Evolutionary conservation across 1,140 invertebrate genomes (phyloP).

Genomic region (Ceratosolen fusciceps): DNA sequence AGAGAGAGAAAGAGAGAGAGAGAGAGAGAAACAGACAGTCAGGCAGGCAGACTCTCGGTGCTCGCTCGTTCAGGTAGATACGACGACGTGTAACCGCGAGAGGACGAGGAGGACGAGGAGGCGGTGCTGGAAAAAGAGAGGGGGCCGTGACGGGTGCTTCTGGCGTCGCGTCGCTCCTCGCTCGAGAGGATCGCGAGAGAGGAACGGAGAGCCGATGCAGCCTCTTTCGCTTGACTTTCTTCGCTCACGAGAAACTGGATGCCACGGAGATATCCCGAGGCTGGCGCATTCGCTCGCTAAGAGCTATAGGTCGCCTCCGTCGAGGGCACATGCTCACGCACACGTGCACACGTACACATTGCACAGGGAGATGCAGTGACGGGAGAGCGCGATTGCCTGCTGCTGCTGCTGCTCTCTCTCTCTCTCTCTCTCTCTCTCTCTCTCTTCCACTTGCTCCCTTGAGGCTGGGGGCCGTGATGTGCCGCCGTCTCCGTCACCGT

Average conservation of each 20-base stretch:
- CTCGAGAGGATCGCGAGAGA: conserved; percentile 37
- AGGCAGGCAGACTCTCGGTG: neutral
- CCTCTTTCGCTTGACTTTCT: conserved; percentile 30
- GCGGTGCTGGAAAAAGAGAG: neutral
- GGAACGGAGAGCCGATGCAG: neutral
- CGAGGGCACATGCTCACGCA: neutral
- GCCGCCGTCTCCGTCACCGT: no score
- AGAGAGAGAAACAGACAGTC: neutral
- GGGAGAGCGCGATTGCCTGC: conserved; percentile 38
- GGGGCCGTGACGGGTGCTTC: conserved; percentile 14
- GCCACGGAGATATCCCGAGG: conserved; percentile 39
- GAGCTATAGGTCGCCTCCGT: conserved; percentile 37
- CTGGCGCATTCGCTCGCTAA: conserved; percentile 8
- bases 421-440: no score
- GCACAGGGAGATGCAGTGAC: neutral
- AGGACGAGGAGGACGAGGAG: no score
- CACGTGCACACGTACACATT: neutral
- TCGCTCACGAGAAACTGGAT: conserved; percentile 48
- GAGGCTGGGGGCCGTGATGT: no score
- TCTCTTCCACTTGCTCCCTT: no score
- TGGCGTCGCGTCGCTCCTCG: conserved; percentile 10
- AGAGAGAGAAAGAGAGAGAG: neutral
- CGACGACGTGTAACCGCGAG: no score
- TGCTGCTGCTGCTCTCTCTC: no score
- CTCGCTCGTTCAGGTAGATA: neutral